Conservation (phyloP, 2,113 vertebrate genomes). For the Podilymbus podiceps region DNA sequence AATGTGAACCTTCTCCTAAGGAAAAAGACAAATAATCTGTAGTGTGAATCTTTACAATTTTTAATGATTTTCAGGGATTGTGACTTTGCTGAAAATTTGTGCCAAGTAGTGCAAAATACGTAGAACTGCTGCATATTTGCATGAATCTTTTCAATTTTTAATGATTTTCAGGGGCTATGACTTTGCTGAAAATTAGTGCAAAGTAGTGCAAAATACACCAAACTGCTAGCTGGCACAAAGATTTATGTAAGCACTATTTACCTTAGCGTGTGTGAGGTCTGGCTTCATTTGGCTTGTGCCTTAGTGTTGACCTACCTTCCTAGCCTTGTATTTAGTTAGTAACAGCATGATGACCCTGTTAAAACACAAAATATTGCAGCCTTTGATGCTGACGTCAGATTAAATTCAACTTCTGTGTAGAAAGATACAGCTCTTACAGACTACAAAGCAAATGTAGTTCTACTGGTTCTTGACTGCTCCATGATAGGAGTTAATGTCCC, state of each 20-base stretch:
- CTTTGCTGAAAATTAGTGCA: not conserved
- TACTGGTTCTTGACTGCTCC: conserved; percentile 51
- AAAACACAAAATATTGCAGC: conserved; percentile 21
- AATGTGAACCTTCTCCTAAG: not conserved
- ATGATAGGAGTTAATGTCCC: conserved; percentile 51
- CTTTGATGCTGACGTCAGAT: conserved; percentile 23
- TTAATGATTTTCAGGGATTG: not conserved
- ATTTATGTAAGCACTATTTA: not conserved
- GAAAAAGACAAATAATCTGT: not conserved
- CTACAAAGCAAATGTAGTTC: conserved; percentile 43
- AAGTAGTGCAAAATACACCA: not conserved
- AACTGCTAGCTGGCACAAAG: not conserved
- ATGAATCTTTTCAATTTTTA: not conserved
- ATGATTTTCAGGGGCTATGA: not conserved
- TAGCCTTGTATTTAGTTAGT: not conserved
- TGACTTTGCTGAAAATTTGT: not conserved
- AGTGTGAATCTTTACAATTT: not conserved
- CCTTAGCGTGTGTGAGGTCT: not conserved
- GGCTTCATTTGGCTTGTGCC: not conserved
- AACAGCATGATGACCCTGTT: conserved; percentile 14
- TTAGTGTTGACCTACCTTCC: not conserved
- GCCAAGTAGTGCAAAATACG: not conserved
- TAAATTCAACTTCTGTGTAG: conserved; percentile 38
- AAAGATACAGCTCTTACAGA: conserved; percentile 6
- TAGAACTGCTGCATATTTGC: not conserved